Conservation (phyloP, 2,113 vertebrate genomes). For the Struthio camelus region DNA sequence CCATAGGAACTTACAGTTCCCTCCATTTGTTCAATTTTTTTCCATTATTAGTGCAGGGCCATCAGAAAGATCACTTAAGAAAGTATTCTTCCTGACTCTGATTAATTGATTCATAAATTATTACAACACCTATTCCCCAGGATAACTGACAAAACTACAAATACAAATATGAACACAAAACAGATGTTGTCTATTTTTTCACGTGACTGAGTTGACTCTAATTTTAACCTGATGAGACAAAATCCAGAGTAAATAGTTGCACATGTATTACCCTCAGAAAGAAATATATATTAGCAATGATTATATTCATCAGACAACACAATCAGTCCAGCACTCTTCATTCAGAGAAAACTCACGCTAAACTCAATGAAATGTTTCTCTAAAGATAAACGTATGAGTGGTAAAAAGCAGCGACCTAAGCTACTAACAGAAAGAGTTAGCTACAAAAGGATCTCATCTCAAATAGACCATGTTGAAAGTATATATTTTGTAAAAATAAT, state of each 20-base stretch:
- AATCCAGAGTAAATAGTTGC: background rate
- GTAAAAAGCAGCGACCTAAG: background rate
- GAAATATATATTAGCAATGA: background rate
- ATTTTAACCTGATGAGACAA: slow-evolving; percentile 1
- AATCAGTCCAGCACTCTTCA: background rate
- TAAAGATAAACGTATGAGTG: background rate
- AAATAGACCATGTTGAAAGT: background rate
- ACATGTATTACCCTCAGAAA: background rate
- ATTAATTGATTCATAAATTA: background rate
- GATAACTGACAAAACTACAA: background rate
- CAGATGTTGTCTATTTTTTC: slow-evolving; percentile 1
- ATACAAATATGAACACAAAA: slow-evolving; percentile 1
- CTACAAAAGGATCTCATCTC: background rate
- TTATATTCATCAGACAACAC: background rate
- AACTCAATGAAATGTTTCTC: background rate
- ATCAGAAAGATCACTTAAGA: background rate
- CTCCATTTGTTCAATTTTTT: background rate
- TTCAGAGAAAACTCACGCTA: background rate
- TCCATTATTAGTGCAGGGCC: background rate
- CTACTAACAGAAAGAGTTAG: background rate
- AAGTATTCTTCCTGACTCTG: background rate
- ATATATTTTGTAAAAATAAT: background rate
- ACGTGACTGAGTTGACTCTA: background rate
- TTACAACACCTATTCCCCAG: background rate
- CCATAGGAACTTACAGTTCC: background rate